phyloP scores from a whole-genome alignment of 2,797 vertebrate species.

The Tolypeutes matacus region DNA sequence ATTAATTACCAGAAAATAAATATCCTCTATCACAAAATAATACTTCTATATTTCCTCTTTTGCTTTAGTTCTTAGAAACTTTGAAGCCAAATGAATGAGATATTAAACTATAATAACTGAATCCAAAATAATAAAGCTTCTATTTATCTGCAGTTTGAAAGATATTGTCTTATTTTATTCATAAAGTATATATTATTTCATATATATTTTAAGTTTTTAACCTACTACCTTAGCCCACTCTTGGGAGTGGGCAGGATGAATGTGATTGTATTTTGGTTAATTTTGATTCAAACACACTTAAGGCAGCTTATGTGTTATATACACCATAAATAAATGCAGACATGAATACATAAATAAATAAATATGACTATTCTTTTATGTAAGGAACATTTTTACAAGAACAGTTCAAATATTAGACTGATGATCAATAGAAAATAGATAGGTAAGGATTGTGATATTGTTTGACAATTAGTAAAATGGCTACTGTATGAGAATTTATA shows the following conservation, averaged over 20 bases:
- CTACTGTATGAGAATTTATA: not conserved
- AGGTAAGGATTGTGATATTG: not conserved
- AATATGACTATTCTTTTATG: not conserved
- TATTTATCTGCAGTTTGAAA: not conserved
- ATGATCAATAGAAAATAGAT: not conserved
- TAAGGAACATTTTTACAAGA: not conserved
- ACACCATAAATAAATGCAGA: not conserved
- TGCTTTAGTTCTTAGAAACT: not conserved
- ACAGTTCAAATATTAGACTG: not conserved
- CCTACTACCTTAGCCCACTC: not conserved
- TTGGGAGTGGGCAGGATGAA: not conserved
- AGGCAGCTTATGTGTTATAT: not conserved
- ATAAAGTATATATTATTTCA: not conserved
- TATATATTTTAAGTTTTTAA: not conserved
- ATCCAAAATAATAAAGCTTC: not conserved
- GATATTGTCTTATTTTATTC: not conserved
- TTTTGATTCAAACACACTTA: not conserved
- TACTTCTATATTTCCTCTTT: not conserved
- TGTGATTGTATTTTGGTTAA: not conserved
- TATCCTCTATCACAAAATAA: not conserved
- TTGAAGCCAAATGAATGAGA: not conserved
- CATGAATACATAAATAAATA: not conserved
- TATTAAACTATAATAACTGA: not conserved
- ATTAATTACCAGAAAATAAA: slow-evolving; percentile 13
- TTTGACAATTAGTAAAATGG: not conserved